Percentiles rank a stretch among this genome's conserved stretches.
Evolutionary conservation across 2,888 invertebrate species (phyloP).

Genomic region (Periphyllus acericola): DNA sequence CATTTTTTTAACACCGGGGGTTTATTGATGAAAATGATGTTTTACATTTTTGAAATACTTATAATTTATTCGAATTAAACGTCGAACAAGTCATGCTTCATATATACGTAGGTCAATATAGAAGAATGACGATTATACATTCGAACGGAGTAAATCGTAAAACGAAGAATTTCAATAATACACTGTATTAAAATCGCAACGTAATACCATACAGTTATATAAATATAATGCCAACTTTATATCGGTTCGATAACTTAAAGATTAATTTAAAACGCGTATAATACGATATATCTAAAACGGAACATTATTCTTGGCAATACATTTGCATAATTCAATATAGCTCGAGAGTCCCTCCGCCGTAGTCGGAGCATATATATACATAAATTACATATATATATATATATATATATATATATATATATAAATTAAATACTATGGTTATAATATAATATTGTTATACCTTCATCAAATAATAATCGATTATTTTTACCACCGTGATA

Average conservation of each 20-base stretch:
- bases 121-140: not conserved
- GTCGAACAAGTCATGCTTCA: too few relatives aligned
- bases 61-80: too few relatives aligned
- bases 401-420: too few relatives aligned
- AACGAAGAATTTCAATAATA: not conserved
- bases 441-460: not conserved
- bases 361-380: too few relatives aligned
- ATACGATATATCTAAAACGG: not conserved
- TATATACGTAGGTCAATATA: too few relatives aligned
- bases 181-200: not conserved
- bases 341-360: not conserved
- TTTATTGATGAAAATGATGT: too few relatives aligned
- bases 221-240: not conserved
- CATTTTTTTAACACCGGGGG: too few relatives aligned
- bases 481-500: not conserved
- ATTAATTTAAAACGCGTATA: conserved; percentile 13
- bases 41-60: too few relatives aligned
- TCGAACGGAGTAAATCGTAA: not conserved
- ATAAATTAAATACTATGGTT: not conserved
- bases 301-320: conserved; percentile 20
- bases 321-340: conserved; percentile 7
- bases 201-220: not conserved
- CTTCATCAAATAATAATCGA: not conserved
- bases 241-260: conserved; percentile 12
- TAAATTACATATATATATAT: too few relatives aligned